Evolutionary conservation across 1,140 invertebrate genomes (phyloP), one percentile per base, ranked within the genome.

Genomic region (Hesperophylax magnus): DNA sequence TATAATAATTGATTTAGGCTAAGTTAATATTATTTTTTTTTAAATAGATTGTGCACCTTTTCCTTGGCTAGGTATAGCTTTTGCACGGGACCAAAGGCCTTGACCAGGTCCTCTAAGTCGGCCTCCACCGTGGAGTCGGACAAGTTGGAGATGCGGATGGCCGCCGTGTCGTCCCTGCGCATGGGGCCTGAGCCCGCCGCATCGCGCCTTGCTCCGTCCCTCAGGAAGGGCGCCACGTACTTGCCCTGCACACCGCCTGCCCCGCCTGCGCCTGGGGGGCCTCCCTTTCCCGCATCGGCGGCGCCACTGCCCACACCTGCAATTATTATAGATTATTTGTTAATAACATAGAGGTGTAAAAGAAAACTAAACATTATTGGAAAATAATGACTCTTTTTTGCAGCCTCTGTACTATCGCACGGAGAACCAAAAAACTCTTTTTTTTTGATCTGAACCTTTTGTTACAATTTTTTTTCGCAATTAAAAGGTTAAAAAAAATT

Each of bases 71-170:
- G 86, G 74, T 90, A 90, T 14, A 90, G 81, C 74, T 90, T 90
- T 63, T 90, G 89, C 0, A 98, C 95, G 17, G 93, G 93, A 22
- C 98, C 98, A 89, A 98, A 97, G 3, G 93, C 93, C 86, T 96
- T 95, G 74, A 99, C 99, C 39, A 99, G 90, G 84, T 99, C 98
- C 86, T 99, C 97, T 75, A 99, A 90, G 92, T 99, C 98, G 8
- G 93, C 93, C 88, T 99, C 98, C 20, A 96, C 94, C 71, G 98
- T 98, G 83, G 97, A 98, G 87, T 99, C 98, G 1, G 98, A 98
- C 3, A 99, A 90, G 89, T 99, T 99, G 5, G 98, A 99, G 63
- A 99, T 98, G 84, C 98, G 93, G 84, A 99, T 98, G 14, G 98
- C 98, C 0, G 94, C 94, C 2, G 94, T 93, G 85, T 98, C 97